Evolutionary conservation across 1,140 invertebrate genomes (phyloP).

Genomic region (Drosophila sproati): DNA sequence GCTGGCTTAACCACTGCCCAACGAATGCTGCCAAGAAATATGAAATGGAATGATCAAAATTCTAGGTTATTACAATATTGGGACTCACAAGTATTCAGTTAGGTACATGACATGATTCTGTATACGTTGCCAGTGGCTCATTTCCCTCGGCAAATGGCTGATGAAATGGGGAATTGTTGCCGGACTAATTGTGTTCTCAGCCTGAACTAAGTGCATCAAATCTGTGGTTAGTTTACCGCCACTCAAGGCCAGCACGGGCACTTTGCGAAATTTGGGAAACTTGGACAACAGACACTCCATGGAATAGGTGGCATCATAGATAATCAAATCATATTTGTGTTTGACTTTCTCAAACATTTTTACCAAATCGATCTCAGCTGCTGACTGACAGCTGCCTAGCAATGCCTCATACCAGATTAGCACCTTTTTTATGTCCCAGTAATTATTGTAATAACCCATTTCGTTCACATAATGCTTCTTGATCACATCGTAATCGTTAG

Average conservation of each 20-base stretch:
- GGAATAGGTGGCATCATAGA: constrained; percentile 61
- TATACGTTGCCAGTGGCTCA: constrained; percentile 69
- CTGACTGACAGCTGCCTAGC: constrained; percentile 45
- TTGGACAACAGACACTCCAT: constrained; percentile 55
- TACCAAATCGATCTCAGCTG: background rate
- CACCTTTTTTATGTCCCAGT: constrained; percentile 46
- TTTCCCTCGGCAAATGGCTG: constrained; percentile 38
- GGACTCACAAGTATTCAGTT: constrained; percentile 56
- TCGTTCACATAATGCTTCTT: constrained; percentile 41
- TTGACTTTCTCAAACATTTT: background rate
- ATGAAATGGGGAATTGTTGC: constrained; percentile 53
- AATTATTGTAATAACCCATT: background rate
- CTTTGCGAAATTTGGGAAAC: background rate
- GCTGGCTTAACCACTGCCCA: constrained; percentile 19
- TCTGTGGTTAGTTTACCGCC: constrained; percentile 54
- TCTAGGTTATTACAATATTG: background rate
- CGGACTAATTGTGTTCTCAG: constrained; percentile 59
- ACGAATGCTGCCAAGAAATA: constrained; percentile 23
- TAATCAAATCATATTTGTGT: constrained; percentile 55
- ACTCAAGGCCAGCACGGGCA: constrained; percentile 66
- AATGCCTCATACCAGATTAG: constrained; percentile 60
- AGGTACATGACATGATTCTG: constrained; percentile 67
- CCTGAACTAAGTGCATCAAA: constrained; percentile 35
- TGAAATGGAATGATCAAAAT: background rate
- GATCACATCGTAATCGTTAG: constrained; percentile 51